Evolutionary conservation across 2,888 invertebrate genomes (phyloP).

Genomic region (Neria commutata): DNA sequence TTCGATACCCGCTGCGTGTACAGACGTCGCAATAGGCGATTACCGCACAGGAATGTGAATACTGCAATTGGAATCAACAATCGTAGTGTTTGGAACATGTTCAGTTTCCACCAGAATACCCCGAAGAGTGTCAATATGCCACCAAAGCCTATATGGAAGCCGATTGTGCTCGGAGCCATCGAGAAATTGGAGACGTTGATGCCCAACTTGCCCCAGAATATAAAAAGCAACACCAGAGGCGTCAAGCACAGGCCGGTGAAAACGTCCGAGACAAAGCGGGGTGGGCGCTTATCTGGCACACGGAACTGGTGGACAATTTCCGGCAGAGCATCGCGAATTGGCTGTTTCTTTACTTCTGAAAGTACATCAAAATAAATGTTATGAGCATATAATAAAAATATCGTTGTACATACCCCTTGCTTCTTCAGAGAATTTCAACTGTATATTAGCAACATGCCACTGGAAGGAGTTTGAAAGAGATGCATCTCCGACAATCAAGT

Average conservation of each 20-base stretch:
- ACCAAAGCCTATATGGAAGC: slow-evolving; percentile 90
- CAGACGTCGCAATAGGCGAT: slow-evolving; percentile 84
- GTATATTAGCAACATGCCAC: slow-evolving; percentile 83
- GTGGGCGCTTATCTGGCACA: slow-evolving; percentile 88
- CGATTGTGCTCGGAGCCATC: slow-evolving; percentile 76
- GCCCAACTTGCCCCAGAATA: slow-evolving; percentile 86
- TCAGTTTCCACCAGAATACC: slow-evolving; percentile 89
- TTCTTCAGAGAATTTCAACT: slow-evolving; percentile 72
- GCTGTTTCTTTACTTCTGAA: slow-evolving; percentile 41
- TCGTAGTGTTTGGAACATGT: slow-evolving; percentile 95
- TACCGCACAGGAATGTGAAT: slow-evolving; percentile 92
- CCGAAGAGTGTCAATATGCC: slow-evolving; percentile 89
- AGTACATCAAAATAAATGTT: not conserved
- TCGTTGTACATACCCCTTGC: slow-evolving; percentile 47
- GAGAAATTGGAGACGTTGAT: slow-evolving; percentile 86
- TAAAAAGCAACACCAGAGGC: slow-evolving; percentile 81
- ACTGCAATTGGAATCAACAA: slow-evolving; percentile 84
- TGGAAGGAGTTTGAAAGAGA: slow-evolving; percentile 86
- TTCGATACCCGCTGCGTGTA: slow-evolving; percentile 51
- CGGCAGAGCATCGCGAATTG: slow-evolving; percentile 64
- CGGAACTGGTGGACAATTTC: slow-evolving; percentile 86
- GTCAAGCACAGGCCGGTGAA: slow-evolving; percentile 85
- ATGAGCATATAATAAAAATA: not conserved
- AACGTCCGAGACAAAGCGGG: slow-evolving; percentile 84
- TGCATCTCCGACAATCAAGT: slow-evolving; percentile 89